Conservation (phyloP, 2,888 invertebrate species). For the Troides aeacus region DNA sequence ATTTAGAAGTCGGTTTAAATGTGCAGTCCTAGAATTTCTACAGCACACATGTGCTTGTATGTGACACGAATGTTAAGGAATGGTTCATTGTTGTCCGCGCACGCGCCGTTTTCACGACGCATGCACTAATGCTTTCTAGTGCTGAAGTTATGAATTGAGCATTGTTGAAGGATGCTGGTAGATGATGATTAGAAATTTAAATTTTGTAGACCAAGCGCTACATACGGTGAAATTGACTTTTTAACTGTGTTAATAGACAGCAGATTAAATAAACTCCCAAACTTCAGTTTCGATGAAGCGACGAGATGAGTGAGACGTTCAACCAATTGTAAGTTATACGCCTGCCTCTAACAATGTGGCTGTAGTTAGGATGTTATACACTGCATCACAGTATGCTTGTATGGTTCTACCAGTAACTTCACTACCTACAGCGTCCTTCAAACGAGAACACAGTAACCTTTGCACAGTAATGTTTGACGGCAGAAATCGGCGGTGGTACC, state of each 20-base stretch:
- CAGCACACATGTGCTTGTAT: constrained; percentile 33
- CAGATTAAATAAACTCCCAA: too few species aligned
- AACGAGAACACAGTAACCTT: too few species aligned
- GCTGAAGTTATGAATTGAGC: constrained; percentile 34
- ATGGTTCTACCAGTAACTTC: too few species aligned
- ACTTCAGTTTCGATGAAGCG: too few species aligned
- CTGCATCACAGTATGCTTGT: too few species aligned
- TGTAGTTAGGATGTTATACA: too few species aligned
- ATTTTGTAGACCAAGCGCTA: constrained; percentile 8
- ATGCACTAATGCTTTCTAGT: constrained; percentile 31
- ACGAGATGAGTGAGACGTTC: too few species aligned
- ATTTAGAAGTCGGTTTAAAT: constrained; percentile 27
- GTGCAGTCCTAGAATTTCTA: constrained; percentile 32
- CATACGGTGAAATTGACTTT: constrained; percentile 12
- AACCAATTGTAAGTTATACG: too few species aligned
- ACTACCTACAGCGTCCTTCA: too few species aligned
- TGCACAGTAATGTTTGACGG: too few species aligned
- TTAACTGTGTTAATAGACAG: background rate
- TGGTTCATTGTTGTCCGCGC: constrained; percentile 42
- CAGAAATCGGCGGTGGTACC: too few species aligned
- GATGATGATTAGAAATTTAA: constrained; percentile 24
- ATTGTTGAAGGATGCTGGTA: constrained; percentile 35
- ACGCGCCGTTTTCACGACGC: constrained; percentile 24
- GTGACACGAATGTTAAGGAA: constrained; percentile 45
- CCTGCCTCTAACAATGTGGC: too few species aligned